These are phyloP conservation scores for Martes flavigula DNA, from an alignment of 2,797 vertebrate genomes.

Conservation along the genomic window DNA sequence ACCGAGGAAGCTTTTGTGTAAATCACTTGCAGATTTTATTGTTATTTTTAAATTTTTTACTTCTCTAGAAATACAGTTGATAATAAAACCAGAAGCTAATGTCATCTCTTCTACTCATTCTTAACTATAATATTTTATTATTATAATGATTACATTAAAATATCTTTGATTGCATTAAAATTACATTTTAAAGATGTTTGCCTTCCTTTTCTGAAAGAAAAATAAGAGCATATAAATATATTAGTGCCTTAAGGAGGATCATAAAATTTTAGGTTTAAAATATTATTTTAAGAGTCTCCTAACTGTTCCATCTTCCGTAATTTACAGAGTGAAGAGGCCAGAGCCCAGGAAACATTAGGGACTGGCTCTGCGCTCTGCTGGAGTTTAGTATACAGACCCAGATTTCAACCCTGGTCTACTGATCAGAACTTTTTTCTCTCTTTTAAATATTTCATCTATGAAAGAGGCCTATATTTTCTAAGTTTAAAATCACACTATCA, in stretches of 20 bases:
- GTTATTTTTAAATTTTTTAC: conserved; percentile 1
- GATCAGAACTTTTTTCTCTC: background rate
- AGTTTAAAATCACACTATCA: background rate
- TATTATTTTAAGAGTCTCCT: background rate
- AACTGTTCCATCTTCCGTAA: background rate
- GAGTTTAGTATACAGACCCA: background rate
- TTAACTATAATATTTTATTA: background rate
- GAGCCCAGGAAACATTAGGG: background rate
- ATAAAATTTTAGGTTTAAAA: background rate
- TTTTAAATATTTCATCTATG: background rate
- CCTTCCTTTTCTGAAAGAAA: background rate
- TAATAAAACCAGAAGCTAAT: background rate
- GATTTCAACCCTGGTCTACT: background rate
- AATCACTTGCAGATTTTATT: background rate
- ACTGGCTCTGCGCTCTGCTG: background rate
- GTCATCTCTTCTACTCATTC: background rate
- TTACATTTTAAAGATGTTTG: background rate
- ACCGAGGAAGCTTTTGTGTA: background rate
- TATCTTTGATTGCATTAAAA: background rate
- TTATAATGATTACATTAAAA: background rate
- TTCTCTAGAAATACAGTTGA: conserved; percentile 1
- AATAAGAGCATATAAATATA: background rate
- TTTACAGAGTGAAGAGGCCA: background rate
- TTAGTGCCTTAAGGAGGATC: background rate
- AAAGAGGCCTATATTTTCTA: background rate